These are phyloP conservation scores for Sternotherus odoratus DNA, from an alignment of 2,797 vertebrate genomes.

Conservation along the genomic window DNA sequence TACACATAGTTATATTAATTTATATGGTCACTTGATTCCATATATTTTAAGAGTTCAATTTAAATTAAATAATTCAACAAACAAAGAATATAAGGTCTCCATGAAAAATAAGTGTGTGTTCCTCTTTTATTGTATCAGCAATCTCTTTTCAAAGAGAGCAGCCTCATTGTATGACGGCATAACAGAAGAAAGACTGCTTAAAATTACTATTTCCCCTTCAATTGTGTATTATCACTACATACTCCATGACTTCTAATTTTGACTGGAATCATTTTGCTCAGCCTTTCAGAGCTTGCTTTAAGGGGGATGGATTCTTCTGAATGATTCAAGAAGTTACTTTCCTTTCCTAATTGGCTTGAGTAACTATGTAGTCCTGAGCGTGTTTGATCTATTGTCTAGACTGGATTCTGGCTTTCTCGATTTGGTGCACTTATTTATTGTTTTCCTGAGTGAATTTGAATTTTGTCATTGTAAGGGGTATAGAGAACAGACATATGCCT, in stretches of 20 bases:
- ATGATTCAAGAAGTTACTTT: neutral
- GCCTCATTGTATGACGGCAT: rapidly evolving
- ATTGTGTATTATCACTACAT: neutral
- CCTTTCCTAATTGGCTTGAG: neutral
- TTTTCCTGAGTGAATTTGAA: neutral
- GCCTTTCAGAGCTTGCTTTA: neutral
- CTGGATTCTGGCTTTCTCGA: neutral
- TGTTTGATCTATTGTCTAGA: neutral
- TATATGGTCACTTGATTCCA: neutral
- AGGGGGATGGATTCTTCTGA: neutral
- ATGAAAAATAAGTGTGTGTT: neutral
- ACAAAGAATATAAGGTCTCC: neutral
- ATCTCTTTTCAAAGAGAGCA: neutral
- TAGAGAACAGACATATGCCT: neutral
- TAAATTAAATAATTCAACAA: neutral
- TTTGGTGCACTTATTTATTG: neutral
- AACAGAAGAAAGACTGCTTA: neutral
- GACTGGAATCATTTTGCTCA: neutral
- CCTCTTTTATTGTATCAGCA: neutral
- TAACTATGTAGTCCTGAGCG: neutral
- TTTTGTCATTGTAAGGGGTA: neutral
- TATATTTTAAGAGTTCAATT: neutral
- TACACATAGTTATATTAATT: neutral
- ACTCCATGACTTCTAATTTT: neutral
- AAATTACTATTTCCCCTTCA: too few species aligned